Percentiles rank a stretch among this genome's conserved stretches.
Evolutionary conservation across 2,797 vertebrate species (phyloP).

Genomic region (Squalus acanthias): DNA sequence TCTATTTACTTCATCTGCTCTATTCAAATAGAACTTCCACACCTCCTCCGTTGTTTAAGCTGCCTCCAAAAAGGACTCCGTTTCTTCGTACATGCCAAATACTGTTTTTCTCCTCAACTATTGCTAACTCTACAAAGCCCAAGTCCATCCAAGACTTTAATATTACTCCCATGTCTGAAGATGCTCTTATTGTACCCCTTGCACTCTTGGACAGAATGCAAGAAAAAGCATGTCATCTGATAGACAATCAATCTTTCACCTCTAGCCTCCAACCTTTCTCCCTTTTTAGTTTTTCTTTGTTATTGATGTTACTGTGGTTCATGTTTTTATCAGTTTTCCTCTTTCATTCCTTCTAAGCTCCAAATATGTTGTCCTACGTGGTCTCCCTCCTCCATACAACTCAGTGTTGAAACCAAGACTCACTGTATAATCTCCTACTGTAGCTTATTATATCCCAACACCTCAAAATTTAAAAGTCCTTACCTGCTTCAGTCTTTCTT

Average conservation of each 20-base stretch:
- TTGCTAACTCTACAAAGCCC: not conserved
- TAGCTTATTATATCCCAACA: not conserved
- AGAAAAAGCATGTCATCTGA: not conserved
- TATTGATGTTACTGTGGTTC: not conserved
- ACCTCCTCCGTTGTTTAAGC: not conserved
- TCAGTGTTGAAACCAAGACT: too few relatives aligned
- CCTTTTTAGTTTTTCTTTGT: not conserved
- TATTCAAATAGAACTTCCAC: not conserved
- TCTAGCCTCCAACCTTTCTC: not conserved
- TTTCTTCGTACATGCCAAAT: not conserved
- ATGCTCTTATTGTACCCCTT: not conserved
- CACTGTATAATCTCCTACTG: too few relatives aligned
- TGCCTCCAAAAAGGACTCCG: not conserved
- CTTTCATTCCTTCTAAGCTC: not conserved
- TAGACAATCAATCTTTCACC: not conserved
- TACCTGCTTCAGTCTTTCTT: not conserved
- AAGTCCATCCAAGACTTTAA: not conserved
- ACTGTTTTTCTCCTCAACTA: not conserved
- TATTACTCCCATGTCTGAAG: not conserved
- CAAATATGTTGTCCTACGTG: not conserved
- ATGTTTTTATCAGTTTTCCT: not conserved
- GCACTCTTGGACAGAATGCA: not conserved
- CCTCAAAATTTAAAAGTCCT: not conserved
- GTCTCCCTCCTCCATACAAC: too few relatives aligned
- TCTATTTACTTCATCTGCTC: not conserved